These are phyloP conservation scores for Motacilla alba DNA, from an alignment of 2,113 vertebrate genomes.

Conservation along the genomic window DNA sequence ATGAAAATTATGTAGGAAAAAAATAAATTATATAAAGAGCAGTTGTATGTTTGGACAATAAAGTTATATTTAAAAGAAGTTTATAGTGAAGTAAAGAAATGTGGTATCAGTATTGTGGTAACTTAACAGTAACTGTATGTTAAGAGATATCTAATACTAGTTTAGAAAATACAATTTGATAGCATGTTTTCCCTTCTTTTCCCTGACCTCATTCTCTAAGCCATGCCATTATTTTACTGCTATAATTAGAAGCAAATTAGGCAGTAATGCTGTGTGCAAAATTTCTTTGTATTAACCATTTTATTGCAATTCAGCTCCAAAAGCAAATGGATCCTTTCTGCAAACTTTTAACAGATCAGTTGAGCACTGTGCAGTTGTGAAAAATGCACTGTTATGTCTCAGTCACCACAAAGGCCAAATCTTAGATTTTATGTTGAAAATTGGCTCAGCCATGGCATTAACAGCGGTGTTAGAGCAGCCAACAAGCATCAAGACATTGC, in stretches of 20 bases:
- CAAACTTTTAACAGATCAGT: background rate
- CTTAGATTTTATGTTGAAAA: background rate
- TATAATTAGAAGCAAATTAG: background rate
- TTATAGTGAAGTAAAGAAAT: background rate
- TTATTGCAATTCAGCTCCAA: background rate
- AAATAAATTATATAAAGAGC: background rate
- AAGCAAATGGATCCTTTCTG: background rate
- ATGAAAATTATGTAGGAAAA: background rate
- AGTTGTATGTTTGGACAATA: background rate
- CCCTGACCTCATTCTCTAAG: background rate
- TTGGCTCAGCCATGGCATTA: background rate
- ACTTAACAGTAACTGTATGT: background rate
- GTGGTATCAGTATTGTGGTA: accelerated
- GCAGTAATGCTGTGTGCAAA: background rate
- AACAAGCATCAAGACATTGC: background rate
- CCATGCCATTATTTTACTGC: background rate
- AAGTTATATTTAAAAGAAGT: background rate
- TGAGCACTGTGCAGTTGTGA: background rate
- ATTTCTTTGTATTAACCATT: background rate
- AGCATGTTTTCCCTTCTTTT: background rate
- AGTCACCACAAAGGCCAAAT: background rate
- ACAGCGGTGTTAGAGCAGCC: background rate
- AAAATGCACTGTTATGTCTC: background rate
- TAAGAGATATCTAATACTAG: background rate
- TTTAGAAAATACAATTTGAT: background rate